These are phyloP conservation scores for Scleropages formosus DNA, from an alignment of 2,797 vertebrate genomes.

Conservation along the genomic window DNA sequence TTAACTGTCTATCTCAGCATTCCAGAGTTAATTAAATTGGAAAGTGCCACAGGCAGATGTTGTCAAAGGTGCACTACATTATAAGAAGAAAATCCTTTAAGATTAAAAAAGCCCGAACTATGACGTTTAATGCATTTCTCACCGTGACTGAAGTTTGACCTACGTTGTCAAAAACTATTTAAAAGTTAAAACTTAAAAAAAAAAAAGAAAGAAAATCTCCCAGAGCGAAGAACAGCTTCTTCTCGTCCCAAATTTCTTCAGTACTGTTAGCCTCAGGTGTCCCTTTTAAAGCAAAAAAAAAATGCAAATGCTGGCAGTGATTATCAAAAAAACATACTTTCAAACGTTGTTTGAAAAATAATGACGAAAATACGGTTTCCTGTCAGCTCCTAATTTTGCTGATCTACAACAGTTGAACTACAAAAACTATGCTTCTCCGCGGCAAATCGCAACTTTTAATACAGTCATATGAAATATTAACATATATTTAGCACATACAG, in stretches of 20 bases:
- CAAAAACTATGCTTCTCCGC: too few relatives aligned
- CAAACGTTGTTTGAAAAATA: too few relatives aligned
- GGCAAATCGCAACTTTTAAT: too few relatives aligned
- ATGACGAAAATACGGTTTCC: too few relatives aligned
- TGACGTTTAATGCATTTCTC: background rate
- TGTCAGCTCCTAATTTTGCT: too few relatives aligned
- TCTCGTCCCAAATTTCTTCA: background rate
- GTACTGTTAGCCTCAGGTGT: background rate
- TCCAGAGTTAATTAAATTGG: conserved; percentile 1
- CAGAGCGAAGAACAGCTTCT: background rate
- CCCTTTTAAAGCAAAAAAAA: background rate
- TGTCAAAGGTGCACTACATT: background rate
- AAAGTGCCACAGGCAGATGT: conserved; percentile 12
- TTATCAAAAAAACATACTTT: too few relatives aligned
- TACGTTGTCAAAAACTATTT: background rate
- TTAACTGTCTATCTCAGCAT: conserved; percentile 11
- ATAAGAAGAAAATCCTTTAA: conserved; percentile 20
- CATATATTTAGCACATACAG: too few relatives aligned
- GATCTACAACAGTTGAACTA: too few relatives aligned
- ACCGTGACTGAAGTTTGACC: conserved; percentile 13
- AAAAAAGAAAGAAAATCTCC: conserved; percentile 13
- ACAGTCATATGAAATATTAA: too few relatives aligned
- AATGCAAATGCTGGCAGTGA: background rate
- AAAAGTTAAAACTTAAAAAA: too few relatives aligned
- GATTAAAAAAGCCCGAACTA: background rate